phyloP scores from a whole-genome alignment of 2,113 vertebrate genomes.

The Thomomys bottae region DNA sequence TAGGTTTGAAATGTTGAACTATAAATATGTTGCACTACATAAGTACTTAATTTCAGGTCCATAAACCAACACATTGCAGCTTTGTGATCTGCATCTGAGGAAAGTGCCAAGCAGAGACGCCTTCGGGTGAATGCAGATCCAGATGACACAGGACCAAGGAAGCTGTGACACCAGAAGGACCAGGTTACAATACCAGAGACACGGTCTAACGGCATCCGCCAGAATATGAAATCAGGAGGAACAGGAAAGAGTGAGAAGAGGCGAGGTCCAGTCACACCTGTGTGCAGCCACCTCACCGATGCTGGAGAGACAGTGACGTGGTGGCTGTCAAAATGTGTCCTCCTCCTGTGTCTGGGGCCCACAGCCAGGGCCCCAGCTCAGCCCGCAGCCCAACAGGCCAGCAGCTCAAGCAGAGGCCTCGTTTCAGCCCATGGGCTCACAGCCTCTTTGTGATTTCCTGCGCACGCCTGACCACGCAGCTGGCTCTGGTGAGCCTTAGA shows the following conservation, averaged over 20 bases:
- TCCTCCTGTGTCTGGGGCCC: no score
- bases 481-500: neutral
- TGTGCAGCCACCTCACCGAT: no score
- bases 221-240: neutral
- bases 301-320: accelerated
- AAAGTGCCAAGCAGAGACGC: neutral
- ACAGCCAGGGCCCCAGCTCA: no score
- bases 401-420: neutral
- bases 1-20: neutral
- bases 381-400: no score
- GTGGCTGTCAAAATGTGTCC: no score
- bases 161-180: neutral
- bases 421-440: neutral
- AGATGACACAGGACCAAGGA: no score
- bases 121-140: neutral
- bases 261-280: accelerated
- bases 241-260: no score
- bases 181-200: no score
- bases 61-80: neutral
- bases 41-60: neutral
- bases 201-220: accelerated
- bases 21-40: neutral
- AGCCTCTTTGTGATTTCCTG: no score
- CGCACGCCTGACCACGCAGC: neutral
- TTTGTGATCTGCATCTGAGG: neutral